Evolutionary conservation across 1,140 invertebrate species (phyloP).

Genomic region (Drosophila repleta): DNA sequence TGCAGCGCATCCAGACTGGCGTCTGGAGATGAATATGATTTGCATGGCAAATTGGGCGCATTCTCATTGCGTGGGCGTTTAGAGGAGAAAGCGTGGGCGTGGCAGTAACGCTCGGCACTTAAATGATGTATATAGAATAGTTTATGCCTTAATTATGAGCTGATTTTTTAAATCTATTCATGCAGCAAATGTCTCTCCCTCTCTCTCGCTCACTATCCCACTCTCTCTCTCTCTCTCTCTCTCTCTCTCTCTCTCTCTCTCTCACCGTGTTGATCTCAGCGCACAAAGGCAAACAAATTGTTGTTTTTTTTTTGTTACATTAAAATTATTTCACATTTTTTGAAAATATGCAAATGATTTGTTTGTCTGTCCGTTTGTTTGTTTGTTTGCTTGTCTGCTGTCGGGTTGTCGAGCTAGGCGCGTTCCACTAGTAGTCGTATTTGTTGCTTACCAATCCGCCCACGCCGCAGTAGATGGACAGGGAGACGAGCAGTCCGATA

Average conservation of each 20-base stretch:
- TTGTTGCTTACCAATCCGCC: slow-evolving; percentile 89
- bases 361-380: slow-evolving; percentile 28
- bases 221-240: not conserved
- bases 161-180: slow-evolving; percentile 57
- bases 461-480: slow-evolving; percentile 89
- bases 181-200: slow-evolving; percentile 41
- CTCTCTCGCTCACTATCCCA: too few species aligned
- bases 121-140: slow-evolving; percentile 42
- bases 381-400: not conserved
- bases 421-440: slow-evolving; percentile 16
- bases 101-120: slow-evolving; percentile 45
- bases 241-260: too few species aligned
- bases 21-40: slow-evolving; percentile 33
- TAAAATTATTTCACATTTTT: slow-evolving; percentile 33
- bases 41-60: slow-evolving; percentile 15
- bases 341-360: slow-evolving; percentile 32
- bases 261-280: slow-evolving; percentile 3
- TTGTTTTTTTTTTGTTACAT: slow-evolving; percentile 18
- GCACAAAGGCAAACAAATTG: slow-evolving; percentile 10
- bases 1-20: slow-evolving; percentile 32
- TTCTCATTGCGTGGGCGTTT: slow-evolving; percentile 19
- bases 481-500: slow-evolving; percentile 88
- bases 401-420: not conserved
- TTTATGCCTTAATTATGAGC: slow-evolving; percentile 64
- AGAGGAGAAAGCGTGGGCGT: slow-evolving; percentile 9